Conservation (phyloP, 2,797 vertebrate species). For the Chiloscyllium punctatum region DNA sequence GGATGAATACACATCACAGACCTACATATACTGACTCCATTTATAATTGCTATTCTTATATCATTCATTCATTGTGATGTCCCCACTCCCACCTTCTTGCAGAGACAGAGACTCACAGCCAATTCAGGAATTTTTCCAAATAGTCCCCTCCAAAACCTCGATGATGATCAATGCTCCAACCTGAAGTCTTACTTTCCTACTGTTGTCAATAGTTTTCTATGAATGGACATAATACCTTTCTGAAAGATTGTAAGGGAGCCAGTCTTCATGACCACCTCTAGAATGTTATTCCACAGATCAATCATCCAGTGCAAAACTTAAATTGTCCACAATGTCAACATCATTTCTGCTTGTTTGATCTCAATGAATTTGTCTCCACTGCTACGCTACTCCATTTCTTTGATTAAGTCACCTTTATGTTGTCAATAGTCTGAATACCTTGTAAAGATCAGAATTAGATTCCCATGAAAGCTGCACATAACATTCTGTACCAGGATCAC, state of each 20-base stretch:
- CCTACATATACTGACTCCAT: not conserved
- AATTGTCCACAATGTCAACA: not conserved
- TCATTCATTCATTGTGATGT: too few species aligned
- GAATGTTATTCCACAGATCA: not conserved
- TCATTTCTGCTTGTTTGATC: not conserved
- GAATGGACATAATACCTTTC: not conserved
- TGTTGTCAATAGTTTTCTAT: not conserved
- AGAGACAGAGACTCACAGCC: not conserved
- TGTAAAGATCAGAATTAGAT: not conserved
- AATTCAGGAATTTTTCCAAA: not conserved
- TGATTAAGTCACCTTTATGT: not conserved
- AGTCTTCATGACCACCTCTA: not conserved
- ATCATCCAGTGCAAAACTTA: not conserved
- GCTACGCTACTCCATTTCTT: too few species aligned
- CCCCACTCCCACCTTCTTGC: not conserved
- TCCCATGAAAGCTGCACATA: not conserved
- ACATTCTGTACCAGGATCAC: not conserved
- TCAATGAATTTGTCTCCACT: not conserved
- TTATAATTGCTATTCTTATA: not conserved
- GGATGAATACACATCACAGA: not conserved
- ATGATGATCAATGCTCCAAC: not conserved
- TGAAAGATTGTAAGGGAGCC: not conserved
- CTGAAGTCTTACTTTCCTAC: not conserved
- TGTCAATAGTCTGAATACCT: not conserved
- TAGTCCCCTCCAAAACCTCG: not conserved